phyloP scores from a whole-genome alignment of 2,888 invertebrate genomes.

The Heliconius aoede region DNA sequence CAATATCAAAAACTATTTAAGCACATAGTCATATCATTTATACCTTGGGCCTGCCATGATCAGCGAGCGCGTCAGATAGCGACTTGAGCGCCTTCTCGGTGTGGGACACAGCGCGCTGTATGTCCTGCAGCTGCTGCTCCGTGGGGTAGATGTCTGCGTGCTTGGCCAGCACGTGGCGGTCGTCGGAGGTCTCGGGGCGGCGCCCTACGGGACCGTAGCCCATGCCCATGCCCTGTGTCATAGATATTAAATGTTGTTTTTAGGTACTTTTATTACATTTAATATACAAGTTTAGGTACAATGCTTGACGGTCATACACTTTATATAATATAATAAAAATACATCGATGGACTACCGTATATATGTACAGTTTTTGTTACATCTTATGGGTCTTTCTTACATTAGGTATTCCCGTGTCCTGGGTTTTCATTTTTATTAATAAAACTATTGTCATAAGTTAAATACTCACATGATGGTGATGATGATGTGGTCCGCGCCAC shows the following conservation, averaged over 20 bases:
- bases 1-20: too few species aligned
- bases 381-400: too few species aligned
- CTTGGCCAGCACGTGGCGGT: constrained; percentile 96
- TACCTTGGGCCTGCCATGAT: constrained; percentile 74
- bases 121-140: constrained; percentile 93
- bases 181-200: constrained; percentile 96
- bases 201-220: constrained; percentile 83
- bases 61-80: constrained; percentile 94
- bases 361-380: too few species aligned
- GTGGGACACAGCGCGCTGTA: constrained; percentile 96
- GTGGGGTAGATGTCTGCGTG: constrained; percentile 97
- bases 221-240: constrained; percentile 54
- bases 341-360: too few species aligned
- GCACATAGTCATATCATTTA: neutral
- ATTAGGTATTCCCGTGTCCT: too few species aligned
- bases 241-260: too few species aligned
- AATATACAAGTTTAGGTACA: too few species aligned
- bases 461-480: constrained; percentile 65
- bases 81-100: constrained; percentile 97
- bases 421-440: too few species aligned
- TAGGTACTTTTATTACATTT: too few species aligned
- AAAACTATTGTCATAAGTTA: neutral
- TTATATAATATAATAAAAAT: too few species aligned
- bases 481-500: constrained; percentile 74
- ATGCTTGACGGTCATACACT: too few species aligned